Evolutionary conservation across 2,888 invertebrate species (phyloP).

Genomic region (Heliothis peltigera): DNA sequence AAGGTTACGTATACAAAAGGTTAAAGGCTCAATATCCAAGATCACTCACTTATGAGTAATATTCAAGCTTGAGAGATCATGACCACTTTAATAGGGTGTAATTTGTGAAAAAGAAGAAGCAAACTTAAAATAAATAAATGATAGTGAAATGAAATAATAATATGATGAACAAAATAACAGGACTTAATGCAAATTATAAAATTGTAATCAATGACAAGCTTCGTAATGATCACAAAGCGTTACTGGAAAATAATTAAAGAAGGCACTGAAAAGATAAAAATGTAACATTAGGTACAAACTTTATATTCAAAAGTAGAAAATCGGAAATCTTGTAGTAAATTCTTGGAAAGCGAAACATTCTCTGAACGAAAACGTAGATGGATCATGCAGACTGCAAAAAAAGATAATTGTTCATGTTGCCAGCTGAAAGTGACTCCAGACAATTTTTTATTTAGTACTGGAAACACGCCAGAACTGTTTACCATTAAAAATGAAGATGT

Average conservation of each 20-base stretch:
- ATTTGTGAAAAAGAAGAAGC: not conserved
- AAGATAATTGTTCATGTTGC: slow-evolving; percentile 18
- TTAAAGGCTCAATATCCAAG: slow-evolving; percentile 56
- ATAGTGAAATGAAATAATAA: too few species aligned
- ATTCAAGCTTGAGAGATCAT: slow-evolving; percentile 11
- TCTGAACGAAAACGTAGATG: slow-evolving; percentile 5
- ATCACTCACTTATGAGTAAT: slow-evolving; percentile 52
- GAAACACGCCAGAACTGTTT: slow-evolving; percentile 48
- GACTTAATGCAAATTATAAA: too few species aligned
- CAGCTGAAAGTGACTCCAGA: slow-evolving; percentile 39
- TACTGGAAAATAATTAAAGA: too few species aligned
- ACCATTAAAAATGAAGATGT: slow-evolving; percentile 46
- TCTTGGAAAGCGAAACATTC: slow-evolving; percentile 12
- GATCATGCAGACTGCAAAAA: slow-evolving; percentile 27
- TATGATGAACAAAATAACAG: too few species aligned
- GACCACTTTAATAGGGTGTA: not conserved
- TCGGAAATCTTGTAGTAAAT: slow-evolving; percentile 23
- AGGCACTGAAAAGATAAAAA: too few species aligned
- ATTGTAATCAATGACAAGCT: too few species aligned
- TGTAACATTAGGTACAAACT: too few species aligned
- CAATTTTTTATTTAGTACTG: slow-evolving; percentile 54
- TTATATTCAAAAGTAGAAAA: not conserved
- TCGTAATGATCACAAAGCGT: too few species aligned
- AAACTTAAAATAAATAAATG: too few species aligned
- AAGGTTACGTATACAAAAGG: slow-evolving; percentile 61